These are phyloP conservation scores for Drosophila nr. perissopoda DNA, from an alignment of 2,888 invertebrate genomes.

Conservation along the genomic window DNA sequence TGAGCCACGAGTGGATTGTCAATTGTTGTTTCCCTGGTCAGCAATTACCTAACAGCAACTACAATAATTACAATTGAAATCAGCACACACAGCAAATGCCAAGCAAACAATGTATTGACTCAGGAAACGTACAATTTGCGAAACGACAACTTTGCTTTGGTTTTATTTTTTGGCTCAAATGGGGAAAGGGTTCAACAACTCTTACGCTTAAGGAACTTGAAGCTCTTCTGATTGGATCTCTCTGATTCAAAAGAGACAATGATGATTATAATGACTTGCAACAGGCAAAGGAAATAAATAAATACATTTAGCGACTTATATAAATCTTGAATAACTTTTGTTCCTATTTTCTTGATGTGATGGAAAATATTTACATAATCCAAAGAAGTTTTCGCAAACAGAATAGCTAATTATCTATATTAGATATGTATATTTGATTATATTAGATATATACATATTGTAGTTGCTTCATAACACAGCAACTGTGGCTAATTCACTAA, in stretches of 20 bases:
- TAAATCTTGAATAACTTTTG: not conserved
- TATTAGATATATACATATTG: no score
- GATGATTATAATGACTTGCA: not conserved
- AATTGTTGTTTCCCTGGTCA: constrained; percentile 31
- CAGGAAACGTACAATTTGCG: constrained; percentile 46
- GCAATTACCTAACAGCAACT: constrained; percentile 40
- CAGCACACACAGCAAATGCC: constrained; percentile 16
- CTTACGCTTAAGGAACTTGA: not conserved
- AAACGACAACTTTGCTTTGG: constrained; percentile 6
- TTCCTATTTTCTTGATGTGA: not conserved
- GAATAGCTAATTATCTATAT: not conserved
- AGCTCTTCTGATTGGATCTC: not conserved
- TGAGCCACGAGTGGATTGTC: constrained; percentile 9
- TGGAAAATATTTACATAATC: not conserved
- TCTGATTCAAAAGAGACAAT: not conserved
- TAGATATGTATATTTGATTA: not conserved
- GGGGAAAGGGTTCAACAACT: constrained; percentile 15
- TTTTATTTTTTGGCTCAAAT: not conserved
- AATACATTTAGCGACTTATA: not conserved
- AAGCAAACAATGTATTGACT: constrained; percentile 16
- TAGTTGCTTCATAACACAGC: not conserved
- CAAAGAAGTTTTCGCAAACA: not conserved
- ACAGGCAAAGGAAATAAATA: not conserved
- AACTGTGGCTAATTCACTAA: not conserved
- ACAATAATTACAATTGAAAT: constrained; percentile 44